phyloP scores from a whole-genome alignment of 2,888 invertebrate genomes.

The Lepidochrysops patricia region DNA sequence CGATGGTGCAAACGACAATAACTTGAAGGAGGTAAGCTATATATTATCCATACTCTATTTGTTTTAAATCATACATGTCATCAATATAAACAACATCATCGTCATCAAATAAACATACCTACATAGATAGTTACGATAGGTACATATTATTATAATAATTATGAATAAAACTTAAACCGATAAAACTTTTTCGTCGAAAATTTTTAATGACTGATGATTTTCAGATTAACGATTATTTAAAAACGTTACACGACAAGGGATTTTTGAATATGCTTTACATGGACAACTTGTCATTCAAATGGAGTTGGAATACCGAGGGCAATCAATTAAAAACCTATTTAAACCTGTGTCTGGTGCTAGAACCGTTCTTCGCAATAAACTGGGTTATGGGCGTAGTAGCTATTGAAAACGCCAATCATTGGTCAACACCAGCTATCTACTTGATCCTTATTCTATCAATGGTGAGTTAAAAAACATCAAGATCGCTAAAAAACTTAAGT shows the following conservation, averaged over 20 bases:
- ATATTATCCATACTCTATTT: too few species aligned
- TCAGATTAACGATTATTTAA: slow-evolving; percentile 25
- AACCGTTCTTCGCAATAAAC: slow-evolving; percentile 81
- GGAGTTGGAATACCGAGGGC: slow-evolving; percentile 65
- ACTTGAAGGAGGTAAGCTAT: slow-evolving; percentile 34
- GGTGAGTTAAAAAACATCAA: slow-evolving; percentile 47
- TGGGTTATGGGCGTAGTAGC: slow-evolving; percentile 85
- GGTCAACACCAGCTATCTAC: slow-evolving; percentile 75
- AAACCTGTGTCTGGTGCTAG: slow-evolving; percentile 77
- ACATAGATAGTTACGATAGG: too few species aligned
- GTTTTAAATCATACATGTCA: too few species aligned
- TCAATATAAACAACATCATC: too few species aligned
- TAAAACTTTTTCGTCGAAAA: too few species aligned
- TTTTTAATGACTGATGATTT: too few species aligned
- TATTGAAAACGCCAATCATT: slow-evolving; percentile 78
- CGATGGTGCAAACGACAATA: slow-evolving; percentile 34
- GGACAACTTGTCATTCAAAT: slow-evolving; percentile 65
- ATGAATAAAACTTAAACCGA: not conserved
- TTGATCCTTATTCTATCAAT: slow-evolving; percentile 71
- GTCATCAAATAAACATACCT: too few species aligned
- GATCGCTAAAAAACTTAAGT: not conserved
- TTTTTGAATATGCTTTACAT: slow-evolving; percentile 55
- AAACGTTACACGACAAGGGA: slow-evolving; percentile 46
- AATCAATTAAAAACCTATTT: slow-evolving; percentile 75
- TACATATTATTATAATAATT: too few species aligned